Evolutionary conservation across 2,797 vertebrate genomes (phyloP), one percentile per base, ranked within the genome.

Genomic region (Gorsachius magnificus): DNA sequence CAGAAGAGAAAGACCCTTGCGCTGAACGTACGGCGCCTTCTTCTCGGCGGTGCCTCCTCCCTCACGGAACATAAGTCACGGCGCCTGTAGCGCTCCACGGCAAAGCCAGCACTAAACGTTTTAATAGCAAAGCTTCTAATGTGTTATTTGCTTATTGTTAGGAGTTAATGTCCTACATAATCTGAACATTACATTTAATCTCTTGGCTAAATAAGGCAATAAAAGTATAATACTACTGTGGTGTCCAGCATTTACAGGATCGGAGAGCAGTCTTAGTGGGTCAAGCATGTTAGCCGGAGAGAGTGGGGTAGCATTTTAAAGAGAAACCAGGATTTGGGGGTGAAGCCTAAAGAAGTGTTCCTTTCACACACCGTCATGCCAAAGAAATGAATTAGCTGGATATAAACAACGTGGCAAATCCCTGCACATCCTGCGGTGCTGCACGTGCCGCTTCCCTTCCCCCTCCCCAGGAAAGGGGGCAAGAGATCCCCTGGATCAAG

Each of bases 181-280:
- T 95, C 90, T 91, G 83, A 96, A 96, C 83, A 95, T 94, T 89
- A 95, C 88, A 57, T 94, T 97, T 97, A 81, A 96, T 92, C 91
- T 95, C 75, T 83, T 68, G 28, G 75, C 87, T 96, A 96, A 96
- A 95, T 95, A 96, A 85, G 90, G 93, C 71, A 93, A 83, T 94
- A 94, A 95, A 97, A 95, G 75, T 72, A 10, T 38, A 75, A 31
- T 14, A 36, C 43, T 57, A 8, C 69, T 57, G 84, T n/a, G 57
- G 66, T 54, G 95, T 84, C 92, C 89, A 5, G 92, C 29, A 10
- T 26, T 76, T 63, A 20, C 61, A 51, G 75, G 1, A 0, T 3
- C 3, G 7, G 28, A 29, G 65, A 61, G 64, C 0, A 48, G 54
- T 19, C 74, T 4, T 6, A 75, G 31, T 29, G 82, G 90, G 91